phyloP scores from a whole-genome alignment of 2,113 vertebrate genomes.

The Macrotis lagotis region DNA sequence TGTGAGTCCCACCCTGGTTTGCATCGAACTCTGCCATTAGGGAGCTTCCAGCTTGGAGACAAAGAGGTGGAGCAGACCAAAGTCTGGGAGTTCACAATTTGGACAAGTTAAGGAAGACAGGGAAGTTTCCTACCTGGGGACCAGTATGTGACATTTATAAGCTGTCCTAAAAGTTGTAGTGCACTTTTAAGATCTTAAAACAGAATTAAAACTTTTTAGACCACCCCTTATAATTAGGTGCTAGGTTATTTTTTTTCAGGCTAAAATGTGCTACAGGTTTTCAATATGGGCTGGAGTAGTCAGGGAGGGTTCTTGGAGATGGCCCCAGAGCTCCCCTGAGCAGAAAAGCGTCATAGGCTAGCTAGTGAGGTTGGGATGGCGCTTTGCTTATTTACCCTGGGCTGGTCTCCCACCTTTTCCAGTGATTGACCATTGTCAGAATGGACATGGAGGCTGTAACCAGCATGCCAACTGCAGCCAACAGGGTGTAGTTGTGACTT shows the following conservation, averaged over 20 bases:
- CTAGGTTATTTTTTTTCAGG: neutral
- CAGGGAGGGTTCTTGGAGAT: neutral
- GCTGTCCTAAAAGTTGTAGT: neutral
- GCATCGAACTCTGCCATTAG: neutral
- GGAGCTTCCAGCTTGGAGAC: neutral
- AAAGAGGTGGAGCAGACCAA: neutral
- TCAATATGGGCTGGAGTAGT: neutral
- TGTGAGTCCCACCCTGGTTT: too few relatives aligned
- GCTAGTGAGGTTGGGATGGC: neutral
- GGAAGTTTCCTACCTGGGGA: neutral
- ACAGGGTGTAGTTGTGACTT: slow-evolving; percentile 82
- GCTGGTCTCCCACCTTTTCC: slow-evolving; percentile 4
- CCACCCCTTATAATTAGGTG: neutral
- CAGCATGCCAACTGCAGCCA: slow-evolving; percentile 88
- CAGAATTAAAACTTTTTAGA: too few relatives aligned
- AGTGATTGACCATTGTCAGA: slow-evolving; percentile 88
- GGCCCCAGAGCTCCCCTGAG: neutral
- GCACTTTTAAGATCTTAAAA: neutral
- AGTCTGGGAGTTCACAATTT: neutral
- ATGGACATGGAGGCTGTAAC: slow-evolving; percentile 88
- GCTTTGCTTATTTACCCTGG: neutral
- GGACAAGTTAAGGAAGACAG: neutral
- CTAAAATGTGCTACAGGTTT: neutral
- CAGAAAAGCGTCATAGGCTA: neutral
- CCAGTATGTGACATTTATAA: neutral